Evolutionary conservation across 2,888 invertebrate genomes (phyloP), one percentile per base, ranked within the genome.

Genomic region (Yponomeuta sedellus): DNA sequence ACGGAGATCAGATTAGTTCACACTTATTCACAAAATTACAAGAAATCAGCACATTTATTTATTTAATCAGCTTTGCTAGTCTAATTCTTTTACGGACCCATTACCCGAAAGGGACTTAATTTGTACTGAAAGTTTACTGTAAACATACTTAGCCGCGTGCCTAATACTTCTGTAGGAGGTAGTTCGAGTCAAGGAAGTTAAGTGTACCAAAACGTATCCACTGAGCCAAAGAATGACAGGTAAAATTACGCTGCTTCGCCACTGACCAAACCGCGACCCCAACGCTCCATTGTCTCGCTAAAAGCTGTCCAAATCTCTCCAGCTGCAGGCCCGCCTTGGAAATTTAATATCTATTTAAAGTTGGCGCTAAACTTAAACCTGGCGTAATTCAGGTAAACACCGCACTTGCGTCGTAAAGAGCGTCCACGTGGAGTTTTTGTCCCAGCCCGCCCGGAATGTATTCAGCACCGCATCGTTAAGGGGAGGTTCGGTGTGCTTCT

Each of bases 391-490:
- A 79, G 74, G 73, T 75, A 75, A 74, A 61, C 73, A 77, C 78
- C 73, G 74, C 74, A 75, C 73, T 72, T 69, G 68, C 71, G 77
- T 81, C 86, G 86, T 88, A 86, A 86, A 87, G 83, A 85, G 80
- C 75, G 77, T 81, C 81, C 83, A 81, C 85, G 82, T 82, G 85
- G 83, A 88, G 87, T 90, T 90, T 90, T 90, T 90, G 87, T 81
- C 78, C 76, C 72, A 10, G 28, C 25, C 6, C 39, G 16, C 34
- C 22, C 59, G n/a, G 52, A 40, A 44, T 64, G 64, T 57, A 64
- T 61, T 61, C 61, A 61, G 34, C 87, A 88, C 88, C 80, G 88
- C 88, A 86, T 81, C 78, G 81, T 90, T 89, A 88, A 86, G 86
- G 85, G 72, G 77, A 59, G 72, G 77, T 5, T 52, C 3, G 44